Percentiles rank a stretch among this genome's conserved stretches.
Evolutionary conservation across 2,888 invertebrate species (phyloP).

Genomic region (Drosophila nigritarsus): DNA sequence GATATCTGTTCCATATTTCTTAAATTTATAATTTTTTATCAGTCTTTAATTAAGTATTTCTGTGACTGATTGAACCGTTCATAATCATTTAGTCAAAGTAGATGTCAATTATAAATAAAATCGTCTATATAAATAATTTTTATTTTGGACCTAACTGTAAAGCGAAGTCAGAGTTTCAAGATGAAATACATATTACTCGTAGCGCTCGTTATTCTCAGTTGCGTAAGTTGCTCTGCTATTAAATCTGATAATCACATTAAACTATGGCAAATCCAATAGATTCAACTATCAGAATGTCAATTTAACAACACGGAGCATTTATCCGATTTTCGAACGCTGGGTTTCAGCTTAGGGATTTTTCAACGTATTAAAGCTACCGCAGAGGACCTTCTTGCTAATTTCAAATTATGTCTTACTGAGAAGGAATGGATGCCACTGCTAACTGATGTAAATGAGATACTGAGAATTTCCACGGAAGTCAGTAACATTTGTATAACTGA

Average conservation of each 20-base stretch:
- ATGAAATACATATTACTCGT: background rate
- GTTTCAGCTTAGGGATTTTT: background rate
- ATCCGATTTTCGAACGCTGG: background rate
- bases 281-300: background rate
- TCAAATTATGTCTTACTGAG: background rate
- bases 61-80: background rate
- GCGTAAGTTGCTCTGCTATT: background rate
- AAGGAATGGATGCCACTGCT: background rate
- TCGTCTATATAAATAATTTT: background rate
- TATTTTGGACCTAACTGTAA: background rate
- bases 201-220: background rate
- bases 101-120: background rate
- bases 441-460: background rate
- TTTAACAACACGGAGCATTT: fast-evolving
- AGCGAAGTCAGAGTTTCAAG: background rate
- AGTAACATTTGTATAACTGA: background rate
- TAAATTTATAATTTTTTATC: background rate
- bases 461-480: background rate
- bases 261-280: background rate
- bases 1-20: background rate
- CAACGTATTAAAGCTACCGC: background rate
- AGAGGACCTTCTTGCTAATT: background rate
- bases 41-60: background rate
- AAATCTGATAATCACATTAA: background rate
- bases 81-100: background rate